These are phyloP conservation scores for Rhyzopertha dominica DNA, from an alignment of 1,140 invertebrate genomes.

Conservation along the genomic window DNA sequence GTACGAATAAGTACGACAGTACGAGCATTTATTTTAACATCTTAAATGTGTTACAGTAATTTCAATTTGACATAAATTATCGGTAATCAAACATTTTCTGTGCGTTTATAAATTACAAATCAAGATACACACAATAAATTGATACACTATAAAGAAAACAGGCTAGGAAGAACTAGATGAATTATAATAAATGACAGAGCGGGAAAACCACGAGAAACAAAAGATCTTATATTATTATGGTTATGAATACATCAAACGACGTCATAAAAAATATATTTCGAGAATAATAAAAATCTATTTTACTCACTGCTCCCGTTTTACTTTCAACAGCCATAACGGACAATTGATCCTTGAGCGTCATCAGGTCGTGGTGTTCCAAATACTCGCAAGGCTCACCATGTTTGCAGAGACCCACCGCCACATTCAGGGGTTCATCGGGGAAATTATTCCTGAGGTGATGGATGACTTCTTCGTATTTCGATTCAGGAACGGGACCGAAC, in stretches of 20 bases:
- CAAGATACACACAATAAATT: no score
- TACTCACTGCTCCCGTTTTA: conserved; percentile 55
- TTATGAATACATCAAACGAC: background rate
- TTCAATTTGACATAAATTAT: no score
- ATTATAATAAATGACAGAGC: background rate
- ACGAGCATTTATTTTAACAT: no score
- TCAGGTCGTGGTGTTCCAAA: conserved; percentile 66
- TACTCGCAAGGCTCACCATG: conserved; percentile 61
- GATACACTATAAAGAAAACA: no score
- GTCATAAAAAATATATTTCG: background rate
- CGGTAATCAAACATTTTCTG: no score
- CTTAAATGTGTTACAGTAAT: no score
- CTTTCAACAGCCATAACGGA: conserved; percentile 63
- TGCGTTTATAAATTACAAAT: no score
- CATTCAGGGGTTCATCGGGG: conserved; percentile 74
- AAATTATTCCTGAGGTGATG: conserved; percentile 70
- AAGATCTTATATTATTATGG: background rate
- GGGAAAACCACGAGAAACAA: background rate
- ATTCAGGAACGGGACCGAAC: conserved; percentile 49
- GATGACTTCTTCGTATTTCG: conserved; percentile 58
- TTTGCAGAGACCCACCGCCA: conserved; percentile 64
- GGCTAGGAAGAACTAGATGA: no score
- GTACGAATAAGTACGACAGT: no score
- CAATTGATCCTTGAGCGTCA: conserved; percentile 63
- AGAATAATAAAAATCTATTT: conserved; percentile 10